A percentile compares a stretch with the other conserved stretches of the same genome.
phyloP scores from a whole-genome alignment of 1,140 invertebrate species.

The Papilio xuthus region DNA sequence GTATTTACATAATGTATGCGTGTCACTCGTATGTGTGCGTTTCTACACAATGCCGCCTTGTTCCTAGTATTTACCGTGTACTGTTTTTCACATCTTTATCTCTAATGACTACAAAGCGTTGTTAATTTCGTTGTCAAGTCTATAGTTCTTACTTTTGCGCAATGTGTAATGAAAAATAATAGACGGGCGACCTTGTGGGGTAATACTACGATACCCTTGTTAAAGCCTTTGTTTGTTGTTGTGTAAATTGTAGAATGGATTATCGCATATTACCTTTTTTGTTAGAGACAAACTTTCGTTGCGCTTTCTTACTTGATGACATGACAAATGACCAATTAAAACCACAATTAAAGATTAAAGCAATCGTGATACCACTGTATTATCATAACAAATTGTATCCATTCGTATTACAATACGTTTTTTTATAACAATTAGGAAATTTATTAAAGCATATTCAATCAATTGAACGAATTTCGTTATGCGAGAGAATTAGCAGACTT shows the following conservation, averaged over 20 bases:
- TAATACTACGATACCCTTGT: neutral
- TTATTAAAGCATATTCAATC: neutral
- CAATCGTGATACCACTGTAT: neutral
- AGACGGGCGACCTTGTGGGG: neutral
- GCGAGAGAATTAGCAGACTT: neutral
- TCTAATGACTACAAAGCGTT: constrained; percentile 17
- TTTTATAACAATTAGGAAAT: neutral
- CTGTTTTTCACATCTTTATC: constrained; percentile 20
- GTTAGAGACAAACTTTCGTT: neutral
- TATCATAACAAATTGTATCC: neutral
- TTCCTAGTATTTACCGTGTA: constrained; percentile 8
- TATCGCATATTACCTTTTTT: neutral
- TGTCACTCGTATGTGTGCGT: neutral
- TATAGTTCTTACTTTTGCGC: neutral
- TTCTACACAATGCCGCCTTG: neutral
- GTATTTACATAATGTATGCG: neutral
- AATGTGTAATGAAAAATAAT: neutral
- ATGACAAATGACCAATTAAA: neutral
- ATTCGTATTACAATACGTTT: neutral
- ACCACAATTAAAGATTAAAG: neutral
- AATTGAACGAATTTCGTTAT: neutral
- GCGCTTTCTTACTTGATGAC: neutral
- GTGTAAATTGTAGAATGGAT: neutral
- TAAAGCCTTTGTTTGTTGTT: neutral
- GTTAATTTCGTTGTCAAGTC: constrained; percentile 20